These are phyloP conservation scores for Heteromyza rotundicornis DNA, from an alignment of 2,888 invertebrate genomes.

Conservation along the genomic window DNA sequence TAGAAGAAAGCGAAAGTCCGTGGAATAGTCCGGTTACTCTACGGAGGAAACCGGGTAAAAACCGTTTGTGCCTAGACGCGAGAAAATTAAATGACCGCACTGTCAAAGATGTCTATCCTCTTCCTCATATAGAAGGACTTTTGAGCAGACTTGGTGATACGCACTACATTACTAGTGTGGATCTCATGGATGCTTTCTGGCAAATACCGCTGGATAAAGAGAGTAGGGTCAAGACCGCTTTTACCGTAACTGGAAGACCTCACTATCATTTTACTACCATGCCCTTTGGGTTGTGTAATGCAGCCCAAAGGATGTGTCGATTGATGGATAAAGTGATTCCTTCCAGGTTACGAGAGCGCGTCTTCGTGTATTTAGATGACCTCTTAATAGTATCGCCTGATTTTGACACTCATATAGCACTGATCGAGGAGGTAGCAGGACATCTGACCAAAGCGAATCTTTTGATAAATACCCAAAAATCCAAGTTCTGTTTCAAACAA, in stretches of 20 bases:
- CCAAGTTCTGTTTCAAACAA: conserved; percentile 12
- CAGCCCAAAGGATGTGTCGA: conserved; percentile 10
- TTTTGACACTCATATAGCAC: neutral
- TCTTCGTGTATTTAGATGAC: conserved; percentile 20
- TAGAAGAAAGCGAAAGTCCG: too few relatives aligned
- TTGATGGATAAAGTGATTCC: conserved; percentile 24
- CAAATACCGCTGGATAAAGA: neutral
- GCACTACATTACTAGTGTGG: conserved; percentile 10
- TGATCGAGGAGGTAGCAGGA: conserved; percentile 11
- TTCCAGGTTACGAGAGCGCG: conserved; percentile 4
- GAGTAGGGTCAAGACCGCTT: conserved; percentile 7
- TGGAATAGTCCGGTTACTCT: too few relatives aligned
- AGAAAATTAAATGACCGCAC: too few relatives aligned
- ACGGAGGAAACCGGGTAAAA: too few relatives aligned
- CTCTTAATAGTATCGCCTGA: conserved; percentile 12
- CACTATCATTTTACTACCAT: conserved; percentile 21
- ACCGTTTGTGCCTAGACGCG: too few relatives aligned
- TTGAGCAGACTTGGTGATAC: conserved; percentile 10
- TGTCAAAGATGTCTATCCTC: neutral
- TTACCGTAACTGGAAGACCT: conserved; percentile 17
- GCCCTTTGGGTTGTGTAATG: conserved; percentile 24
- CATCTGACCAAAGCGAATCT: conserved; percentile 8
- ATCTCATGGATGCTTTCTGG: neutral
- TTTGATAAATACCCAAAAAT: conserved; percentile 18
- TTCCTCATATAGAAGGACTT: conserved; percentile 5